A percentile compares a stretch with the other conserved stretches of the same genome.
These are phyloP conservation scores for Elachura formosa DNA, from an alignment of 2,113 vertebrate genomes.

Conservation along the genomic window DNA sequence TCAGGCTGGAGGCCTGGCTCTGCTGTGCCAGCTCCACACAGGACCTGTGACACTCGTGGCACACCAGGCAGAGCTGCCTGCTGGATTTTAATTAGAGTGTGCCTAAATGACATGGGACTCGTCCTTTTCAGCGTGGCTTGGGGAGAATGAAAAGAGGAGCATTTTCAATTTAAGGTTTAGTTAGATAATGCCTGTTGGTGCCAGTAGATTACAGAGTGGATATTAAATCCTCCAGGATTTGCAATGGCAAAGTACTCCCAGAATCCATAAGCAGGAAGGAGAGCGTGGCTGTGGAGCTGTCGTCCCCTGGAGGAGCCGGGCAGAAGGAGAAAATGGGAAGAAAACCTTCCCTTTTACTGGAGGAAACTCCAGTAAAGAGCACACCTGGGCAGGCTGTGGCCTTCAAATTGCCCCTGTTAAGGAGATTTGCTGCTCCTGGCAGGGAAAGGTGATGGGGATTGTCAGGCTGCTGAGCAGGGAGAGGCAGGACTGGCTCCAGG, in stretches of 20 bases:
- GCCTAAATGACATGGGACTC: conserved; percentile 29
- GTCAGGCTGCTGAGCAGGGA: not conserved
- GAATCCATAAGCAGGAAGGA: conserved; percentile 65
- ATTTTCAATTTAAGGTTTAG: conserved; percentile 78
- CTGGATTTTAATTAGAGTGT: conserved; percentile 62
- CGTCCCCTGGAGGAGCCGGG: conserved; percentile 25
- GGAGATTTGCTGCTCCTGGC: not conserved
- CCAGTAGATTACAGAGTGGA: conserved; percentile 79
- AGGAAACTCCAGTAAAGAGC: not conserved
- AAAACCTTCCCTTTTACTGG: not conserved
- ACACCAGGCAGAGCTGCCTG: not conserved
- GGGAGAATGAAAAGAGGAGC: conserved; percentile 59
- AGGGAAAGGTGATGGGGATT: not conserved
- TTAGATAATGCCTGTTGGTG: conserved; percentile 78
- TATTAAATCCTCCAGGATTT: conserved; percentile 78
- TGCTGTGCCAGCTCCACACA: not conserved
- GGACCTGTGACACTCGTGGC: not conserved
- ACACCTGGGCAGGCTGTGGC: not conserved
- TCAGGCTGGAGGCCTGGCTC: not conserved
- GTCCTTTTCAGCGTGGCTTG: not conserved
- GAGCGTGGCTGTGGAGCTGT: not conserved
- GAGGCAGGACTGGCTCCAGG: not conserved
- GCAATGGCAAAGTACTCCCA: conserved; percentile 19
- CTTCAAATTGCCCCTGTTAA: not conserved
- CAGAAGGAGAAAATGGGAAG: not conserved